Conservation (phyloP, 2,888 invertebrate genomes). For the Acrobeloides nanus region DNA sequence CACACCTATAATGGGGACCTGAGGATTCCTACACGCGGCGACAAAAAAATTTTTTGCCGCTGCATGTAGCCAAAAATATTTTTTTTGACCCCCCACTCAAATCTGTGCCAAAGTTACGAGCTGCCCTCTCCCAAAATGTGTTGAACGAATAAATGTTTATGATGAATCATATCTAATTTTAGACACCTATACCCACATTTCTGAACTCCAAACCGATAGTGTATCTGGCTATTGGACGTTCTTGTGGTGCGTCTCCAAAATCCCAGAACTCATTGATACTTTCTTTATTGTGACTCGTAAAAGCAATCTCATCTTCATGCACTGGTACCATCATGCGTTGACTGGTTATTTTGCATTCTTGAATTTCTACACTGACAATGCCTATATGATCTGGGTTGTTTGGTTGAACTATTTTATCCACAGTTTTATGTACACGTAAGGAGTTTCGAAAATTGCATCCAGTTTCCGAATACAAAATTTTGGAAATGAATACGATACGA, state of each 20-base stretch:
- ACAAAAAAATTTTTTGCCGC: too few relatives aligned
- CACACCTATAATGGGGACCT: too few relatives aligned
- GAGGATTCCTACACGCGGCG: too few relatives aligned
- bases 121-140: too few relatives aligned
- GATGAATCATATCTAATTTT: conserved; percentile 11
- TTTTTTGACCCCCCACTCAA: too few relatives aligned
- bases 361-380: conserved; percentile 45
- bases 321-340: conserved; percentile 47
- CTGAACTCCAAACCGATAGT: conserved; percentile 33
- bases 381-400: conserved; percentile 47
- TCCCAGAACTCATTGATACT: conserved; percentile 47
- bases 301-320: conserved; percentile 43
- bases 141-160: neutral
- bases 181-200: conserved; percentile 45
- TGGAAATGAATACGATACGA: too few relatives aligned
- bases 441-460: neutral
- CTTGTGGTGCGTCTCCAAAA: conserved; percentile 47
- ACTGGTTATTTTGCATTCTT: conserved; percentile 48
- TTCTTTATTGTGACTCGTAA: conserved; percentile 48
- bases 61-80: too few relatives aligned
- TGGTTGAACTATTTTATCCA: conserved; percentile 47
- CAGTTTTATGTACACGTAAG: conserved; percentile 40
- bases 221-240: conserved; percentile 46
- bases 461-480: too few relatives aligned
- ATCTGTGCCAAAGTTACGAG: too few relatives aligned